Evolutionary conservation across 2,888 invertebrate species (phyloP), one percentile per base, ranked within the genome.

Genomic region (Heliconius aoede): DNA sequence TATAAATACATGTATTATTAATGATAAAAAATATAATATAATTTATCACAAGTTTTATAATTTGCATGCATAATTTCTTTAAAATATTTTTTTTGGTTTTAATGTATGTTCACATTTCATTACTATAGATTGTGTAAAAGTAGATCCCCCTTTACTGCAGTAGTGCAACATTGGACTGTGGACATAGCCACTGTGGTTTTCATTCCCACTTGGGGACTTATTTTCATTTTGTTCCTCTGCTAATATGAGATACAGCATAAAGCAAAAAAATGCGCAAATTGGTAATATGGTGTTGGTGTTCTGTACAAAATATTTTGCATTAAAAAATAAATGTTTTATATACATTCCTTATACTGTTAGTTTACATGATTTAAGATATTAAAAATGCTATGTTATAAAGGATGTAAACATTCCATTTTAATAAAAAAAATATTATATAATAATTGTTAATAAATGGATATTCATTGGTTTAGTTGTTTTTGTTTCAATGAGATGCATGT

Each of bases 401-500:
- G 46, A 32, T 26, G 30, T 36, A 40, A 64, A 36, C 78, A 78
- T 78, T 78, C 72, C 74, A 61, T 73, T 21, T 78, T 67, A 64
- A 73, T 71, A 71, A 73, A 68, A 40, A 74, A 74, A 64, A 62
- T 71, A 71, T 76, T 74, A 21, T 72, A 76, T 74, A 74, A 68
- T 72, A 60, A 77, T 78, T 80, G 79, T 80, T 79, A 79, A 79
- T 81, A 81, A 81, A 79, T 80, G 74, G 75, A 80, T 80, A 62
- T 74, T 75, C 75, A 64, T 72, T 69, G 46, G 72, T 32, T 64
- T 28, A 62, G 15, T 73, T 64, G 68, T 78, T 74, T 65, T 78
- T 72, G 65, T 68, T 77, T 74, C 21, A 61, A 55, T 62, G 13
- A 13, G 60, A 18, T 71, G 32, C 30, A 13, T 21, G 9, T 30